Evolutionary conservation across 2,888 invertebrate species (phyloP).

Genomic region (Thalpophila matura): DNA sequence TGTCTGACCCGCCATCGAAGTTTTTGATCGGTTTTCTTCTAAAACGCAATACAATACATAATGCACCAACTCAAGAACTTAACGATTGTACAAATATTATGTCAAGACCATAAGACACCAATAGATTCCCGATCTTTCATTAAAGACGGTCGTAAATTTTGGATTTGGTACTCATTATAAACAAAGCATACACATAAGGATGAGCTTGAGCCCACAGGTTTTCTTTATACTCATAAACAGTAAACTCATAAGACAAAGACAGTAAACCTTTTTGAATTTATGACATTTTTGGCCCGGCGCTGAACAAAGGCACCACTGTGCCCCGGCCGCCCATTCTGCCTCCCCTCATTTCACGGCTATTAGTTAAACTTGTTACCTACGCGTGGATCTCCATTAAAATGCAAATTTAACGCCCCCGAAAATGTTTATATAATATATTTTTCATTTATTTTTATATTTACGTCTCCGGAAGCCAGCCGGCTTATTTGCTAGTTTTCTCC

Average conservation of each 20-base stretch:
- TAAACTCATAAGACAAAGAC: constrained; percentile 58
- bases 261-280: constrained; percentile 61
- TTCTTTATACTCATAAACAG: constrained; percentile 48
- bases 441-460: constrained; percentile 78
- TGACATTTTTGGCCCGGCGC: constrained; percentile 56
- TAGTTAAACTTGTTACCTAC: constrained; percentile 89
- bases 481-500: constrained; percentile 56
- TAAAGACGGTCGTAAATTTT: too few species aligned
- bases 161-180: constrained; percentile 17
- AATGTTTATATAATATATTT: constrained; percentile 85
- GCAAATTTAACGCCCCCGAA: constrained; percentile 87
- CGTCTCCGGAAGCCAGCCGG: constrained; percentile 45
- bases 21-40: too few species aligned
- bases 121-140: neutral
- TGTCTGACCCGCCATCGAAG: too few species aligned
- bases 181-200: constrained; percentile 14
- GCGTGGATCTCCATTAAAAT: constrained; percentile 90
- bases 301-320: constrained; percentile 60
- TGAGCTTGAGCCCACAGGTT: constrained; percentile 31
- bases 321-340: constrained; percentile 64
- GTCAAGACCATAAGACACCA: too few species aligned
- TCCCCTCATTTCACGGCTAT: constrained; percentile 88
- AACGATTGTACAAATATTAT: too few species aligned
- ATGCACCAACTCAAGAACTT: too few species aligned
- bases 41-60: too few species aligned